Conservation (phyloP, 2,797 vertebrate species). For the Diglossa cyanea region DNA sequence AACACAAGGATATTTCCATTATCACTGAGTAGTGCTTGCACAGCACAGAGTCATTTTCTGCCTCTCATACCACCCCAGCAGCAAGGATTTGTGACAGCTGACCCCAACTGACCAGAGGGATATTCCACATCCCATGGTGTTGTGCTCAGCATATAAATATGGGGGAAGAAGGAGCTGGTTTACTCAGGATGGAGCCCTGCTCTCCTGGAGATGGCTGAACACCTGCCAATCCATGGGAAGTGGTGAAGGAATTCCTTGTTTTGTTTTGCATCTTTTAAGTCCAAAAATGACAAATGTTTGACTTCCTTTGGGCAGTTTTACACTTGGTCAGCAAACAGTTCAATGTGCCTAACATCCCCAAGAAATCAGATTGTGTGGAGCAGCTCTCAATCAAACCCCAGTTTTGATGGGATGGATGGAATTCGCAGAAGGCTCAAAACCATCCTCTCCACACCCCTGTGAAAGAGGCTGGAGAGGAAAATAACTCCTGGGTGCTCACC, state of each 20-base stretch:
- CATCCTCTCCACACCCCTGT: neutral
- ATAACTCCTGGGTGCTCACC: neutral
- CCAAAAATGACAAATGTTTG: neutral
- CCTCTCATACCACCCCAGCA: neutral
- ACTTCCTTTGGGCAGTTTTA: neutral
- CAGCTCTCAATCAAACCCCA: neutral
- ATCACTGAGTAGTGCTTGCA: neutral
- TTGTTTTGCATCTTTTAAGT: neutral
- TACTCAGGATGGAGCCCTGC: neutral
- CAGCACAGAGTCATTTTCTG: neutral
- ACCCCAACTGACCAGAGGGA: rapidly evolving
- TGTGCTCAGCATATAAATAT: neutral
- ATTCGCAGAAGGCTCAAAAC: neutral
- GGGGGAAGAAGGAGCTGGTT: neutral
- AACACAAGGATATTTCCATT: neutral
- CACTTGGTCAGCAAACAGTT: neutral
- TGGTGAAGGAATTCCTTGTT: neutral
- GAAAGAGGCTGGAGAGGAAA: neutral
- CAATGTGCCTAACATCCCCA: neutral
- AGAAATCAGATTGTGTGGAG: neutral
- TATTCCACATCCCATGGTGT: neutral
- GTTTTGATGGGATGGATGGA: neutral
- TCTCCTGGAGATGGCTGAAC: neutral
- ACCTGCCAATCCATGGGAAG: neutral
- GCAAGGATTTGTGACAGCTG: neutral